Evolutionary conservation across 2,797 vertebrate genomes (phyloP), one percentile per base, ranked within the genome.

Genomic region (Galago senegalensis): DNA sequence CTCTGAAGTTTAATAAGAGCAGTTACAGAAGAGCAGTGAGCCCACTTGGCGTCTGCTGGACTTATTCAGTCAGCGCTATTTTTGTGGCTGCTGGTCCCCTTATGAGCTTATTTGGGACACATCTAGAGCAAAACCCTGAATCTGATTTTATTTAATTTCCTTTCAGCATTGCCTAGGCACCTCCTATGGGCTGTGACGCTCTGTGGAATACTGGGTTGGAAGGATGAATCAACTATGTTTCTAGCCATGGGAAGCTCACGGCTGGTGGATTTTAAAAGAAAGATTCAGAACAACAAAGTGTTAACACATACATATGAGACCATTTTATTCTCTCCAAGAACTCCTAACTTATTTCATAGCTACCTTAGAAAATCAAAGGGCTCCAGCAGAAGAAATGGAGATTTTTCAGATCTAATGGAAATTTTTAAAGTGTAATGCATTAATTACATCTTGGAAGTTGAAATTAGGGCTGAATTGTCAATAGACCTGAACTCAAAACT

Each of bases 291-390:
- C 83, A 67, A 53, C 53, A 70, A 72, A 79, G 49, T 82, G 87
- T 72, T 77, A 81, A 58, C 56, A 94, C 73, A 37, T 17, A 89
- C 75, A 49, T 25, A 46, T 3, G 4, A 92, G 87, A 77, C 56
- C 25, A 69, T 75, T 69, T 92, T 31, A 81, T 93, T 95, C 67
- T 89, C 70, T 87, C 70, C 53, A 88, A 94, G 89, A 85, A 82
- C 7, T 81, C 70, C 76, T 77, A 56, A 61, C 16, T 49, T 91
- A 58, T 49, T 86, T 85, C 79, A 49, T 65, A 82, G 73, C 82
- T 63, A 88, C 79, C 61, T 90, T 75, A 37, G 67, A 49, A 72
- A 84, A 65, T 16, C 60, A n/a, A 77, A 40, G 65, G 65, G 56
- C 72, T 92, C 87, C 80, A 79, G 58, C 56, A 93, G 65, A 94